Percentiles rank a stretch among this genome's conserved stretches.
phyloP scores from a whole-genome alignment of 2,888 invertebrate species.

The Sceliomorpha sp. region DNA sequence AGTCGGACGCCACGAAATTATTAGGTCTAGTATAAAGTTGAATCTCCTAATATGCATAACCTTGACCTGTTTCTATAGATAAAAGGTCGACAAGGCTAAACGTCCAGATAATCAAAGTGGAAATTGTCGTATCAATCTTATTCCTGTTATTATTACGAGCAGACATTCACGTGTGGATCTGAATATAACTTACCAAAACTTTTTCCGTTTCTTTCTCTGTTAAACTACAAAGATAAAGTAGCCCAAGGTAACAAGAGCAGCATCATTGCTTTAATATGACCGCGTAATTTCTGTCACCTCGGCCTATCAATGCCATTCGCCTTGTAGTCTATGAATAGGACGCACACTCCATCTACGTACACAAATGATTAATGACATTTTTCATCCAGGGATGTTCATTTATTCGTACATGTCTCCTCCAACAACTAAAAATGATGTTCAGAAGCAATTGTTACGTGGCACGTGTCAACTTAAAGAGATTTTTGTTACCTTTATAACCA shows the following conservation, averaged over 20 bases:
- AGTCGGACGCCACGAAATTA: constrained; percentile 7
- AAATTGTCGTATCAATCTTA: constrained; percentile 21
- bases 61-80: constrained; percentile 22
- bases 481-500: too few species aligned
- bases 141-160: constrained; percentile 16
- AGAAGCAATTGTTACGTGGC: too few species aligned
- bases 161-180: neutral
- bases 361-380: constrained; percentile 48
- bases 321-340: constrained; percentile 36
- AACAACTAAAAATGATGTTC: too few species aligned
- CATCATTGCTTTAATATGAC: constrained; percentile 40
- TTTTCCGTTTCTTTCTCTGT: constrained; percentile 4
- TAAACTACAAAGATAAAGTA: constrained; percentile 33
- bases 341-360: constrained; percentile 12
- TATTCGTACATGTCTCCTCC: too few species aligned
- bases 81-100: constrained; percentile 30
- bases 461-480: too few species aligned
- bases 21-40: constrained; percentile 7
- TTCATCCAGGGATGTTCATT: constrained; percentile 41
- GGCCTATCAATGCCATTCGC: constrained; percentile 51
- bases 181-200: constrained; percentile 8
- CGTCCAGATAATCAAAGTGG: constrained; percentile 18
- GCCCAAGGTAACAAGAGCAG: constrained; percentile 44
- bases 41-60: constrained; percentile 18
- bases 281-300: constrained; percentile 53